Conservation (phyloP, 53 echinoderm and acorn worm species). For the Astropecten irregularis region DNA sequence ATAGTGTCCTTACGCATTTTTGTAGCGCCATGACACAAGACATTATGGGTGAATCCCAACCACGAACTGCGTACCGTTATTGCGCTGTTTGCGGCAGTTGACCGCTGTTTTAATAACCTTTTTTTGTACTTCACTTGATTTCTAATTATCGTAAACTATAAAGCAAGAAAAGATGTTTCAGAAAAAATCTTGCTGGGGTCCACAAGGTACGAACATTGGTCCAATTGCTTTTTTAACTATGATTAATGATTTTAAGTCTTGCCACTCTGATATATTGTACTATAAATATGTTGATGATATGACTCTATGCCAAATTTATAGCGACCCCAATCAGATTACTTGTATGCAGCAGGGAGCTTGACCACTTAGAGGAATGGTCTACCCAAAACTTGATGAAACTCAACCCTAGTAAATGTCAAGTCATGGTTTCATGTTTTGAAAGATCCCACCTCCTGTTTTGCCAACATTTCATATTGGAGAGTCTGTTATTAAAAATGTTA, state of each 20-base stretch:
- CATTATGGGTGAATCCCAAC: too few relatives aligned
- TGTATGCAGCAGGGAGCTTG: background rate
- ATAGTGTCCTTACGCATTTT: too few relatives aligned
- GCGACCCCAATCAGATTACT: background rate
- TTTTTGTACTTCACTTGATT: too few relatives aligned
- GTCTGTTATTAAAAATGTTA: background rate
- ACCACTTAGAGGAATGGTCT: background rate
- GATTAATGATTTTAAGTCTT: constrained; percentile 6
- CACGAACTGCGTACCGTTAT: too few relatives aligned
- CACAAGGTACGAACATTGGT: background rate
- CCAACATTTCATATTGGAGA: background rate
- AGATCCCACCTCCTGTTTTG: background rate
- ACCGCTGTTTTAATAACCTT: too few relatives aligned
- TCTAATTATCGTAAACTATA: too few relatives aligned
- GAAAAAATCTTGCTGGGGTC: too few relatives aligned
- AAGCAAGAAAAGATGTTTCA: too few relatives aligned
- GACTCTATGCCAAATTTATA: background rate
- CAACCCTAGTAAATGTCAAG: background rate
- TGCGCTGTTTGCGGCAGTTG: too few relatives aligned
- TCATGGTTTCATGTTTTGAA: background rate
- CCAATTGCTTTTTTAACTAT: background rate
- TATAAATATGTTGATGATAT: too few relatives aligned
- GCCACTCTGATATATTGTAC: background rate
- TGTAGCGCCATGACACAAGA: too few relatives aligned
- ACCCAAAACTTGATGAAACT: background rate